These are phyloP conservation scores for Ephydatia muelleri DNA, from an alignment of 37 sponge, comb jelly and placozoan species.

Conservation along the genomic window DNA sequence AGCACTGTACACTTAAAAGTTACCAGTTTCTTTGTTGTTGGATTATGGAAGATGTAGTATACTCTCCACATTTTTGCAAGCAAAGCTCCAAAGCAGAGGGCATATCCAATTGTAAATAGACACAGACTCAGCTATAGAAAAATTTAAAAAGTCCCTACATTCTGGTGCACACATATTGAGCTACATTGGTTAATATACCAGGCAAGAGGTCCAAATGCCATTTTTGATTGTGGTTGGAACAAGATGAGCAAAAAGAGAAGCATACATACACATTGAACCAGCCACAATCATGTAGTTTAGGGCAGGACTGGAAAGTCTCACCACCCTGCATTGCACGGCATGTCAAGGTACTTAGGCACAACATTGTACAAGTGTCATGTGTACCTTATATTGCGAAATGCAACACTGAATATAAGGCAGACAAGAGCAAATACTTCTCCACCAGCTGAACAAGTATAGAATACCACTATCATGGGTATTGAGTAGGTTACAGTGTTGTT, in stretches of 20 bases:
- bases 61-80: conserved; percentile 51
- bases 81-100: conserved; percentile 31
- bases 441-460: background rate
- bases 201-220: background rate
- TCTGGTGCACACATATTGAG: too few species aligned
- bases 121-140: conserved; percentile 2
- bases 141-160: background rate
- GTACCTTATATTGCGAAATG: conserved; percentile 30
- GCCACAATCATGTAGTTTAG: conserved; percentile 20
- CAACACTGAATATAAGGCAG: conserved; percentile 31
- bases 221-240: background rate
- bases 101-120: conserved; percentile 21
- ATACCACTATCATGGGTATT: conserved; percentile 2
- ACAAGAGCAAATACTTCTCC: conserved; percentile 18
- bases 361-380: background rate
- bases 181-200: background rate
- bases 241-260: conserved; percentile 8
- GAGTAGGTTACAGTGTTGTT: background rate
- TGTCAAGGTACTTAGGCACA: background rate
- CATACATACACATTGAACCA: conserved; percentile 5
- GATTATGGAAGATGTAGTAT: conserved; percentile 56
- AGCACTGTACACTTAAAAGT: background rate
- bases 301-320: conserved; percentile 29
- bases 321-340: conserved; percentile 5
- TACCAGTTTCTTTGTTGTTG: conserved; percentile 40